Percentiles rank a stretch among this genome's conserved stretches.
Conservation (phyloP, 2,888 invertebrate genomes). For the Amblyjoppa proteus region DNA sequence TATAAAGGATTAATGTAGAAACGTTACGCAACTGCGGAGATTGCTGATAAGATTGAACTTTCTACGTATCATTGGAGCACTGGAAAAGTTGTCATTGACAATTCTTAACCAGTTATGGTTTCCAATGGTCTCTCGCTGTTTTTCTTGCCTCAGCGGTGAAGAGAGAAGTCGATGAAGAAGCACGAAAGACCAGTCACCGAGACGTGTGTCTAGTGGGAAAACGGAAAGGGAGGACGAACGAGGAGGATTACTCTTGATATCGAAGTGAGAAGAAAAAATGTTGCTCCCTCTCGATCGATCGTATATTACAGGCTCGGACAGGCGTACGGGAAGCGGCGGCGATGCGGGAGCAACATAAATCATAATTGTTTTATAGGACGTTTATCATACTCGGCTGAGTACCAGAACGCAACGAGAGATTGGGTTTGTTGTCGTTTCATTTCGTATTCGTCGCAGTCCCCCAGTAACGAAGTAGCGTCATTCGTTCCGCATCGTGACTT, state of each 20-base stretch:
- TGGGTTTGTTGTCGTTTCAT: conserved; percentile 14
- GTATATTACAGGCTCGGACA: conserved; percentile 70
- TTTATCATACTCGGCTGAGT: conserved; percentile 66
- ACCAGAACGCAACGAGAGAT: conserved; percentile 39
- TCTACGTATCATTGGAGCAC: background rate
- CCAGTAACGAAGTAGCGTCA: conserved; percentile 31
- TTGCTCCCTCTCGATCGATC: conserved; percentile 44
- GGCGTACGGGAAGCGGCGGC: conserved; percentile 66
- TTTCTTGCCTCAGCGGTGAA: conserved; percentile 9
- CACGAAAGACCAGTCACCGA: conserved; percentile 28
- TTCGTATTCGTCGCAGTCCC: conserved; percentile 7
- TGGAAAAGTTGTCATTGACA: background rate
- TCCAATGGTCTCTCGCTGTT: background rate
- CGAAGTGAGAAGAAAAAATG: conserved; percentile 27
- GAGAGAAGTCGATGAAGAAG: conserved; percentile 13
- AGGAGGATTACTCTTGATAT: conserved; percentile 47
- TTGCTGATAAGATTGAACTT: background rate
- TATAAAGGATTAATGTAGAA: background rate
- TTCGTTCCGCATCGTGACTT: conserved; percentile 2
- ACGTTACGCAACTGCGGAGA: background rate
- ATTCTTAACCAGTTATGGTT: background rate
- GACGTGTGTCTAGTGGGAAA: conserved; percentile 16
- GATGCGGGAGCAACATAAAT: conserved; percentile 69
- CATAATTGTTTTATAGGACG: conserved; percentile 70
- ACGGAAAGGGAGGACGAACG: background rate